Base-by-base conservation (phyloP, 23 tunicate genomes). In the Halocynthia roretzi region DNA sequence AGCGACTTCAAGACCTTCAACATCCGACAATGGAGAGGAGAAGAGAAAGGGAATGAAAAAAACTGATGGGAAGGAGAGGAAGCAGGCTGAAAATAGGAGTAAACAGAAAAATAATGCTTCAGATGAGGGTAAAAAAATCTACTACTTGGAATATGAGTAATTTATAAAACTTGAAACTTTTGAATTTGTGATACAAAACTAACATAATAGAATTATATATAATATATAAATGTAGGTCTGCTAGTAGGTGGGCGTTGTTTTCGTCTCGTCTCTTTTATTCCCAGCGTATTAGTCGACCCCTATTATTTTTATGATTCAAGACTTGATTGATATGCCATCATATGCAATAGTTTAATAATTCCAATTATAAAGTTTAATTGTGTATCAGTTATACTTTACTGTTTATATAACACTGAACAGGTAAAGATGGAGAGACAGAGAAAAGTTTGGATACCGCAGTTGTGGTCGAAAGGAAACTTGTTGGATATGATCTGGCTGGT, bases 41-140 rank as follows among this genome's bases (percentile, higher is more conserved):
- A 65, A 52, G 18, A 51, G 57, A 15, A 58, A 56, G 6, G 77
- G 77, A 61, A 40, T 73, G 7, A 85, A 87, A 8, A 71, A 86
- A 75, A 64, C 72, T 70, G 62, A 71, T 71, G 75, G 54, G 12
- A 17, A 71, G 8, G 54, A 44, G 12, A 63, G 61, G 56, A 67
- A 77, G 69, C 61, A 49, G 48, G 56, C 62, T 53, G 14, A 8
- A 80, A 8, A 22, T 53, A 56, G 40, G 0, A 68, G 19, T 6
- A 56, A n/a, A 64, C 53, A 49, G 76, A 56, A 8, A 49, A 80
- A 65, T 44, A 75, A 66, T 0, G 77, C 14, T 48, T 5, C 56
- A 52, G 68, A 56, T 20, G 53, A 70, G 23, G 54, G 67, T 76
- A 6, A 19, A 7, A n/a, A 31, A 31, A 67, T 17, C 78, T 8